Evolutionary conservation across 2,888 invertebrate genomes (phyloP).

Genomic region (Tetranychus truncatus): DNA sequence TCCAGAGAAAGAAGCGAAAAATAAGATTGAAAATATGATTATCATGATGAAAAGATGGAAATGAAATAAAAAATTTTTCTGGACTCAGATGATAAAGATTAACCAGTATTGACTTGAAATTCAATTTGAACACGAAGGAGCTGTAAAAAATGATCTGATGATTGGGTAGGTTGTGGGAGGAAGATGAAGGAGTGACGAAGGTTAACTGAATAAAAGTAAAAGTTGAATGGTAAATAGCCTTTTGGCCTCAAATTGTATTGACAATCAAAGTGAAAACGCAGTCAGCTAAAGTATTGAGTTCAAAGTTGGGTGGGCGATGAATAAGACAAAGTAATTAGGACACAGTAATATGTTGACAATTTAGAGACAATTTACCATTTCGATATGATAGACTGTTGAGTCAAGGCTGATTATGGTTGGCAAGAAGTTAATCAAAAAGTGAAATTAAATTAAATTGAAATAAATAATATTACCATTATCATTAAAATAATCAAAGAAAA

Average conservation of each 20-base stretch:
- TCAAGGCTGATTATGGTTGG: background rate
- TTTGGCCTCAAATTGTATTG: background rate
- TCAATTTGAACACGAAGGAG: background rate
- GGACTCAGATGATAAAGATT: background rate
- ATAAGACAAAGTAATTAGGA: background rate
- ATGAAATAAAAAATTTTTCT: background rate
- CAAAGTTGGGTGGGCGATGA: background rate
- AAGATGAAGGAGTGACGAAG: slow-evolving; percentile 4
- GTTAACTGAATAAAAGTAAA: slow-evolving; percentile 10
- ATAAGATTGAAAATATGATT: slow-evolving; percentile 9
- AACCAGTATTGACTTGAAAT: too few relatives aligned
- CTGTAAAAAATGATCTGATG: background rate
- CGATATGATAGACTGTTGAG: background rate
- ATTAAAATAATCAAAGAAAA: too few relatives aligned
- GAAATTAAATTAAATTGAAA: background rate
- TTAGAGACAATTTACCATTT: background rate
- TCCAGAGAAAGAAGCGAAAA: background rate
- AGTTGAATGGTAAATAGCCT: slow-evolving; percentile 6
- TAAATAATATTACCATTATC: background rate
- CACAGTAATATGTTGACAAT: background rate
- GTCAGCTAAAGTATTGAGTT: background rate
- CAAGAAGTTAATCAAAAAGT: background rate
- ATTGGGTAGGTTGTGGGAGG: background rate
- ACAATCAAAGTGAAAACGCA: background rate
- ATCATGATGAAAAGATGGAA: slow-evolving; percentile 5